Base-by-base conservation (phyloP, 2,888 invertebrate species). In the Drosophila mimetica region DNA sequence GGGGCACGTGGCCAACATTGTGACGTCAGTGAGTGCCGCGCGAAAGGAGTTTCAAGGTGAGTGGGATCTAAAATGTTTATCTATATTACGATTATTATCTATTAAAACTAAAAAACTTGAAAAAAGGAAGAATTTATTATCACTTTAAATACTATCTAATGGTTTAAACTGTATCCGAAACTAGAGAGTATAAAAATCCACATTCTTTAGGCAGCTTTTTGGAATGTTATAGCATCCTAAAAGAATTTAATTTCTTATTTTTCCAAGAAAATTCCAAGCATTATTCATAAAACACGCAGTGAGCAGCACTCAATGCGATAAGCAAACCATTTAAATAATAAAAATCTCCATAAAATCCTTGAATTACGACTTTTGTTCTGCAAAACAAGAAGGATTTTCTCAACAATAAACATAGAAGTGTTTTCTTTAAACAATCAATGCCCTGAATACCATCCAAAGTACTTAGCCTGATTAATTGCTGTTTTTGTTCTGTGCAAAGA, bases 41-140 rank as follows among this genome's bases (percentile, higher is more conserved):
- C 94, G 98, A 88, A 99, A 99, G 93, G 99, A 99, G 92, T 99
- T 99, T 93, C 99, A 99, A 95, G 98, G 99, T 98, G 65, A 92
- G 92, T 89, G 2, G 6, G 4, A 16, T 36, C 4, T 36, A n/a
- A n/a, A n/a, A n/a, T n/a, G n/a, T n/a, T n/a, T n/a, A n/a, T n/a
- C n/a, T n/a, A n/a, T n/a, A n/a, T n/a, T n/a, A n/a, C n/a, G n/a
- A n/a, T n/a, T n/a, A n/a, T n/a, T n/a, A n/a, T n/a, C n/a, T n/a
- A n/a, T n/a, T n/a, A n/a, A n/a, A n/a, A n/a, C n/a, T n/a, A n/a
- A n/a, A n/a, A n/a, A n/a, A n/a, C n/a, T n/a, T n/a, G n/a, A n/a
- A n/a, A n/a, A n/a, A n/a, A n/a, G n/a, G n/a, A n/a, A n/a, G n/a
- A n/a, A n/a, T n/a, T n/a, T n/a, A n/a, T n/a, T n/a, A n/a, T n/a